Conservation (phyloP, 2,888 invertebrate genomes). For the Stictocephala bisonia region DNA sequence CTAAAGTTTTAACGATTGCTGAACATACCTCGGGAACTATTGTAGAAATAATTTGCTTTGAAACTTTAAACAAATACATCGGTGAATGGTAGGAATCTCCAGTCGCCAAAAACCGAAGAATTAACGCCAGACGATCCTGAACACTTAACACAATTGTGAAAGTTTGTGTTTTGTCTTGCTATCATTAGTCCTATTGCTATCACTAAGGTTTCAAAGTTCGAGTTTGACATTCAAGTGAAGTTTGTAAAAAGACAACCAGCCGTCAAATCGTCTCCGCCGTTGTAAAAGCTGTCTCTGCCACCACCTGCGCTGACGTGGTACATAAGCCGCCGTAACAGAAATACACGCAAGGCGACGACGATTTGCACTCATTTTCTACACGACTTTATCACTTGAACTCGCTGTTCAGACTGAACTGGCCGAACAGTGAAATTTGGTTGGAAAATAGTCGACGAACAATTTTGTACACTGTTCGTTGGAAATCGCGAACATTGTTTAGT, state of each 20-base stretch:
- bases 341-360: not conserved
- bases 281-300: slow-evolving; percentile 18
- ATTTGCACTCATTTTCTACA: not conserved
- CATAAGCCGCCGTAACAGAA: not conserved
- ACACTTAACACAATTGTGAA: slow-evolving; percentile 16
- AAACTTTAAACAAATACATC: slow-evolving; percentile 20
- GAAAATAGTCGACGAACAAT: not conserved
- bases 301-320: slow-evolving; percentile 15
- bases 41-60: slow-evolving; percentile 11
- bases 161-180: slow-evolving; percentile 14
- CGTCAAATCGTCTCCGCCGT: not conserved
- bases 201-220: not conserved
- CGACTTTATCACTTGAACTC: not conserved
- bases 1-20: not conserved
- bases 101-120: slow-evolving; percentile 16
- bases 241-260: not conserved
- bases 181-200: not conserved
- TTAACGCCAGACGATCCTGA: slow-evolving; percentile 3
- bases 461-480: not conserved
- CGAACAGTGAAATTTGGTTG: no score
- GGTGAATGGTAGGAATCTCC: slow-evolving; percentile 7
- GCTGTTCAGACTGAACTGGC: no score
- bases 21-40: slow-evolving; percentile 26
- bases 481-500: not conserved
- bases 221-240: not conserved